phyloP scores from a whole-genome alignment of 2,888 invertebrate species.

The Baccha elongata region DNA sequence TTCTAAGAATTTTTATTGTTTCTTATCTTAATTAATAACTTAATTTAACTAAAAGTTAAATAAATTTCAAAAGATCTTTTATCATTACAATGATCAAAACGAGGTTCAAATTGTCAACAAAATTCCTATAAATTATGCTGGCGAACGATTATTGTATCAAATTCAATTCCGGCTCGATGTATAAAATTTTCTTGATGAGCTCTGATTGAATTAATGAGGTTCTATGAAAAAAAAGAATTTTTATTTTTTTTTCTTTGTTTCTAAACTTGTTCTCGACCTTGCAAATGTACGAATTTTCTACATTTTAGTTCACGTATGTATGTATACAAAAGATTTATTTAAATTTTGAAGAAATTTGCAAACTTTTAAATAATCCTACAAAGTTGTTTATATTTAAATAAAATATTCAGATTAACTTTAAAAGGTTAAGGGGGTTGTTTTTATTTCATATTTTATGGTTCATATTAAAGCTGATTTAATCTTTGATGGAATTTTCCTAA shows the following conservation, averaged over 20 bases:
- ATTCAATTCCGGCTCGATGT: conserved; percentile 54
- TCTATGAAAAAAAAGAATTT: conserved; percentile 3
- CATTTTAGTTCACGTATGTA: conserved; percentile 13
- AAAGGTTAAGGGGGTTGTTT: too few species aligned
- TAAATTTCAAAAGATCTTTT: conserved; percentile 15
- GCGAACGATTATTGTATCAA: too few species aligned
- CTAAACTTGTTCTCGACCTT: conserved; percentile 37
- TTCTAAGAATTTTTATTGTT: not conserved
- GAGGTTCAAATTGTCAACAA: conserved; percentile 13
- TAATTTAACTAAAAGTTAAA: not conserved
- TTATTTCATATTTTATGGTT: too few species aligned
- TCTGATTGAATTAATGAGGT: conserved; percentile 52
- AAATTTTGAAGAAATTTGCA: too few species aligned
- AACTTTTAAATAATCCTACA: too few species aligned
- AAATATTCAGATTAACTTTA: too few species aligned
- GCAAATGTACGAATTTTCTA: conserved; percentile 32
- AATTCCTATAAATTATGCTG: conserved; percentile 10
- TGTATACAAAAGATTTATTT: too few species aligned
- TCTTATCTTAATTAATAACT: too few species aligned
- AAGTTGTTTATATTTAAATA: too few species aligned
- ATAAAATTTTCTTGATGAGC: conserved; percentile 50
- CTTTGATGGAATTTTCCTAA: too few species aligned
- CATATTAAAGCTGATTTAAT: too few species aligned
- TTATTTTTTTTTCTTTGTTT: too few species aligned
- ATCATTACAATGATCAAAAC: not conserved